These are phyloP conservation scores for Redunca redunca DNA, from an alignment of 2,113 vertebrate genomes.

Conservation along the genomic window DNA sequence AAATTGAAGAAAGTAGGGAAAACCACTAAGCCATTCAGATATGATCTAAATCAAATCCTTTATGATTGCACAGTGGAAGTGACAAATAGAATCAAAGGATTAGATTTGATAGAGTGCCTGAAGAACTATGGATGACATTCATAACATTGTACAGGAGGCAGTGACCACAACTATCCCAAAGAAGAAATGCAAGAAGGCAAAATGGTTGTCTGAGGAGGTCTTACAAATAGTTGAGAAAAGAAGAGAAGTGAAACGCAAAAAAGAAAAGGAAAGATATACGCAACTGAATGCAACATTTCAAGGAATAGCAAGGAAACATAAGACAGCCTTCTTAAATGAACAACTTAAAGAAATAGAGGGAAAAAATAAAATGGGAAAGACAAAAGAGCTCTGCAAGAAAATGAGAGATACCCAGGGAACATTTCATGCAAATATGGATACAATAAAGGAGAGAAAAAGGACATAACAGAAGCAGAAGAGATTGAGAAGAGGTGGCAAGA, in stretches of 20 bases:
- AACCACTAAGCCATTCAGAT: not conserved
- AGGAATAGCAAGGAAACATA: not conserved
- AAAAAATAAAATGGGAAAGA: not conserved
- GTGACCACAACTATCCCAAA: not conserved
- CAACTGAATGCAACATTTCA: not conserved
- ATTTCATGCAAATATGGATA: not conserved
- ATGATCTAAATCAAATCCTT: not conserved
- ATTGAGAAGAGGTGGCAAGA: not conserved
- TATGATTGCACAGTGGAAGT: not conserved
- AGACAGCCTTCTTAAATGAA: not conserved
- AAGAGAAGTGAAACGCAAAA: not conserved
- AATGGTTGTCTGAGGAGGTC: not conserved
- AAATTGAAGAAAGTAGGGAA: not conserved
- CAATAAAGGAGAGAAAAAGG: not conserved
- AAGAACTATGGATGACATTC: not conserved
- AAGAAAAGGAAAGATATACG: not conserved
- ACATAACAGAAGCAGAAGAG: not conserved
- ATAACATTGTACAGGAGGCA: not conserved
- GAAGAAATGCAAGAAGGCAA: not conserved
- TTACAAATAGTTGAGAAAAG: not conserved
- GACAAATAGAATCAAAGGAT: not conserved
- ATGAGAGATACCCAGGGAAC: not conserved
- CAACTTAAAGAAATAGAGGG: not conserved
- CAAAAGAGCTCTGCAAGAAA: not conserved
- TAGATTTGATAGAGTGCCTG: not conserved